Evolutionary conservation across 2,113 vertebrate species (phyloP), one percentile per base, ranked within the genome.

Genomic region (Parotia lawesii): DNA sequence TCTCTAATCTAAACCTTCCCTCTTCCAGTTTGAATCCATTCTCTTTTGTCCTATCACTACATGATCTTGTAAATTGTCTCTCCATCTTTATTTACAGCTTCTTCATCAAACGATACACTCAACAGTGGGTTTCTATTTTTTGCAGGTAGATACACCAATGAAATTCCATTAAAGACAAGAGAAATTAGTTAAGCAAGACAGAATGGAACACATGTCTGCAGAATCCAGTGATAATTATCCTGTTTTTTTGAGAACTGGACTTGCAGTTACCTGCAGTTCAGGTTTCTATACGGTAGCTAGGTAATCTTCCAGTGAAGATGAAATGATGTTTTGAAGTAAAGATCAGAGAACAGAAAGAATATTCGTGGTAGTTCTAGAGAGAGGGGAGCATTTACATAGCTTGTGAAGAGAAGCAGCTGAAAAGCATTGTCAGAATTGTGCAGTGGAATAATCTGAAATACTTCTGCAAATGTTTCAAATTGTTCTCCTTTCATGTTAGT

Each of bases 361-460:
- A 58, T 18, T 74, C 28, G 11, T 8, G 45, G 31, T 47, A 57
- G 12, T 57, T 85, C 38, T 73, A 57, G 61, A 66, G 31, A 51
- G 4, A 17, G 9, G 2, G 4, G 6, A 2, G 1, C 2, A 12
- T 61, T 74, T 77, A 37, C 1, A 3, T 33, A 42, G 4, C 45
- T 89, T 70, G 15, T 40, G 83, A 93, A 66, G 47, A 53, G 38
- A 78, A 53, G 25, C 12, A 74, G 12, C 21, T 80, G 75, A 44
- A 87, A 83, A 56, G 1, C 15, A 53, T 40, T 57, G 4, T 23
- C 38, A 66, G 28, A 50, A 71, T 66, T 81, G 58, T 33, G 10
- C 20, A 37, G 33, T 28, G 18, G 29, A 62, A 79, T 71, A 64
- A 61, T 28, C 35, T 40, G 31, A 70, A 85, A 87, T 15, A 7